Conservation (phyloP, 2,888 invertebrate genomes). For the Luffia ferchaultella region DNA sequence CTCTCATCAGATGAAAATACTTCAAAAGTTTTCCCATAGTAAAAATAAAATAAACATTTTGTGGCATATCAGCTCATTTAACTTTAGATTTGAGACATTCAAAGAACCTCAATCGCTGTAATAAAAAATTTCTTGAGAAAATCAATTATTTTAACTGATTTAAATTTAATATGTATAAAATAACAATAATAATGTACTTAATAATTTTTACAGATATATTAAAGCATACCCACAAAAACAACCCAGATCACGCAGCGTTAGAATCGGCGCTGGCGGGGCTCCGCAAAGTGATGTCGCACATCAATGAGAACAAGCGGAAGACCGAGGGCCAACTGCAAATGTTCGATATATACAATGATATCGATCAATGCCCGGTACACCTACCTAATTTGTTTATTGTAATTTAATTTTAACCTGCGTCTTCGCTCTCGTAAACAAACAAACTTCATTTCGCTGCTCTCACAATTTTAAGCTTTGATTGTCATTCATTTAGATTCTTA, state of each 20-base stretch:
- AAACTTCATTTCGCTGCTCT: not conserved
- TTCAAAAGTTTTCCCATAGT: no score
- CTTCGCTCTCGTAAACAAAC: not conserved
- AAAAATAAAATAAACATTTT: no score
- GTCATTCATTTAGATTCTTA: no score
- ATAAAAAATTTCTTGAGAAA: no score
- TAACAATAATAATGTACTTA: not conserved
- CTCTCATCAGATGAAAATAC: no score
- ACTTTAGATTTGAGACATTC: no score
- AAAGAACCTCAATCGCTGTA: no score
- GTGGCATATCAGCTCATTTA: no score
- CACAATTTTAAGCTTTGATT: no score
- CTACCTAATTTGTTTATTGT: no score
- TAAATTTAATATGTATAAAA: not conserved
- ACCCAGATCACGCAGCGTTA: slow-evolving; percentile 86
- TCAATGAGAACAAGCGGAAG: slow-evolving; percentile 97
- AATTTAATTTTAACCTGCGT: no score
- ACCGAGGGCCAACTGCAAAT: slow-evolving; percentile 95
- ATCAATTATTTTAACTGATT: no score
- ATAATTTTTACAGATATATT: slow-evolving; percentile 76
- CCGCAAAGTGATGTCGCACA: slow-evolving; percentile 93
- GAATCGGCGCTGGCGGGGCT: slow-evolving; percentile 87
- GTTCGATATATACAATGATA: slow-evolving; percentile 98
- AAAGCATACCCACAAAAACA: slow-evolving; percentile 88
- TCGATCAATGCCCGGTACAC: slow-evolving; percentile 94